Percentiles rank a stretch among this genome's conserved stretches.
Conservation (phyloP, 2,888 invertebrate genomes). For the Aporophyla lueneburgensis region DNA sequence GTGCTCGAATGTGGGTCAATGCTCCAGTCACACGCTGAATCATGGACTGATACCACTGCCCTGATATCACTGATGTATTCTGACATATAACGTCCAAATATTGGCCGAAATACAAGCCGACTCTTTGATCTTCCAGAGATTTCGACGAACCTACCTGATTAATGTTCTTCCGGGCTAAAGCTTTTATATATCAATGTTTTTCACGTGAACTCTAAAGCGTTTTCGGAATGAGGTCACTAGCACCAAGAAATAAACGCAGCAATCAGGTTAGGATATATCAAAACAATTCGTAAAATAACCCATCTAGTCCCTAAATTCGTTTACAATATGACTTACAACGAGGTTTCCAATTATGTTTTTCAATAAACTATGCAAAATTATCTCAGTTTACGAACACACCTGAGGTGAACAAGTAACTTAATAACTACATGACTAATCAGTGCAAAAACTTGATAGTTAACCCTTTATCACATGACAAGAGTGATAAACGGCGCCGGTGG, state of each 20-base stretch:
- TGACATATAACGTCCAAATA: conserved; percentile 59
- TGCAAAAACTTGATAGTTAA: conserved; percentile 31
- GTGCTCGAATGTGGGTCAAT: conserved; percentile 85
- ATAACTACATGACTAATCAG: conserved; percentile 8
- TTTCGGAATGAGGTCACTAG: conserved; percentile 7
- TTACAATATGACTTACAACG: not conserved
- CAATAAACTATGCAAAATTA: conserved; percentile 3
- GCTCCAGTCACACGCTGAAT: conserved; percentile 81
- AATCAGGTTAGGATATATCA: not conserved
- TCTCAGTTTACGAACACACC: not conserved
- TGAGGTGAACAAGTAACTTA: not conserved
- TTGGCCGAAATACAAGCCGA: conserved; percentile 38
- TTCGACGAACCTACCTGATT: conserved; percentile 36
- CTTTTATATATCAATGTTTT: conserved; percentile 35
- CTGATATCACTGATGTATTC: conserved; percentile 52
- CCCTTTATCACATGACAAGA: conserved; percentile 28
- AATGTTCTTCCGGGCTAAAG: conserved; percentile 42
- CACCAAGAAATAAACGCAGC: not conserved
- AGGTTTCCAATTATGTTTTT: conserved; percentile 11
- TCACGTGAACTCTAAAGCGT: conserved; percentile 8
- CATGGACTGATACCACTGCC: conserved; percentile 65
- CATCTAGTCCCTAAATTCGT: not conserved
- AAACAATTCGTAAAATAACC: not conserved
- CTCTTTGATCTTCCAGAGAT: conserved; percentile 58
- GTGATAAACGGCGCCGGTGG: conserved; percentile 46